Conservation (phyloP, 2,113 vertebrate species). For the Scopus umbretta region DNA sequence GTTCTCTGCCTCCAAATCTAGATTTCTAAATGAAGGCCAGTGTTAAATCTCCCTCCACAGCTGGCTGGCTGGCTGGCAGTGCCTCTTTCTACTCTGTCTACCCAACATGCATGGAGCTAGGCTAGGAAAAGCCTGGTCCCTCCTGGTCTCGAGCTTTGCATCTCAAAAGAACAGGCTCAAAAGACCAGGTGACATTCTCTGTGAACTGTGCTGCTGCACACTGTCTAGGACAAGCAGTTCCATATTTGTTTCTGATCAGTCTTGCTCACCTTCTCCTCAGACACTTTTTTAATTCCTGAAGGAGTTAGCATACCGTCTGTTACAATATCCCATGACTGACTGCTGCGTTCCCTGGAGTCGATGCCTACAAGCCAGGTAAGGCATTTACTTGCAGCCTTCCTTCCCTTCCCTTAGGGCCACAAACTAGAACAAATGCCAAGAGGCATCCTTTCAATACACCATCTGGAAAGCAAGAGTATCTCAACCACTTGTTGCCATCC, state of each 20-base stretch:
- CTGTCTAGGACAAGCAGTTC: background rate
- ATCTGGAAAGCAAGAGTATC: background rate
- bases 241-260: background rate
- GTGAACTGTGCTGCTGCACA: background rate
- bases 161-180: background rate
- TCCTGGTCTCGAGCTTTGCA: fast-evolving
- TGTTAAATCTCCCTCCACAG: background rate
- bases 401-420: background rate
- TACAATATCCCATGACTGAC: background rate
- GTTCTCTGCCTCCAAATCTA: background rate
- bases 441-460: background rate
- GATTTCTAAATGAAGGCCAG: background rate
- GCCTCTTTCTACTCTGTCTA: background rate
- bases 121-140: background rate
- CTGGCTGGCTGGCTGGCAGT: background rate
- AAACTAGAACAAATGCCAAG: background rate
- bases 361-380: background rate
- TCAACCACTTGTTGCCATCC: background rate
- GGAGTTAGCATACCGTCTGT: background rate
- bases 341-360: background rate
- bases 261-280: background rate
- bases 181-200: background rate
- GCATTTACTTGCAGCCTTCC: background rate
- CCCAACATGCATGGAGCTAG: background rate
- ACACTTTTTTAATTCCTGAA: background rate